These are phyloP conservation scores for Odontothrips loti DNA, from an alignment of 2,888 invertebrate genomes.

Conservation along the genomic window DNA sequence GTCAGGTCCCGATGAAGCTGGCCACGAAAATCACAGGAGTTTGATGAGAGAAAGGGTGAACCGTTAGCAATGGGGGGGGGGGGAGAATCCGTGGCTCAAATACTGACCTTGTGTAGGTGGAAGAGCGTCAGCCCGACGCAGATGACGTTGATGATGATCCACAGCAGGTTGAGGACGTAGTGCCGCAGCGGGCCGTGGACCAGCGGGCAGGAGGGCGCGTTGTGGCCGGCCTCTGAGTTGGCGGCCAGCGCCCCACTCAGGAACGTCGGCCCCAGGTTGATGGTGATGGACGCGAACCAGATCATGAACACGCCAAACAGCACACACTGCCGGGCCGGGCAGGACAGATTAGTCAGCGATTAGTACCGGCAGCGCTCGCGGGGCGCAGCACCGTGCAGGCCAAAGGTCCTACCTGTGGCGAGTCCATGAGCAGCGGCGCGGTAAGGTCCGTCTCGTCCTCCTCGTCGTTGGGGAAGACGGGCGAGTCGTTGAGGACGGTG, in stretches of 20 bases:
- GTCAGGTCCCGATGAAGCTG: conserved; percentile 72
- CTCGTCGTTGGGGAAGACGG: conserved; percentile 77
- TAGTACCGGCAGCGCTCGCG: conserved; percentile 65
- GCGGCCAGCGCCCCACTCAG: conserved; percentile 77
- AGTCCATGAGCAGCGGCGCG: conserved; percentile 74
- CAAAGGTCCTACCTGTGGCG: conserved; percentile 68
- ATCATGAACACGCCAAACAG: conserved; percentile 89
- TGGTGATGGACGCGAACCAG: conserved; percentile 87
- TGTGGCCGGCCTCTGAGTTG: conserved; percentile 69
- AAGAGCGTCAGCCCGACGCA: conserved; percentile 78
- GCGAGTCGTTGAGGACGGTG: conserved; percentile 79
- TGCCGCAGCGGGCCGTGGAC: conserved; percentile 83
- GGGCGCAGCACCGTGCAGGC: too few species aligned
- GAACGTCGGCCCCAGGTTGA: conserved; percentile 85
- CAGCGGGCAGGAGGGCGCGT: conserved; percentile 78
- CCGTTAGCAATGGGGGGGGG: too few species aligned
- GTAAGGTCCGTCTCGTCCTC: conserved; percentile 62
- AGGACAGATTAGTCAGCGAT: conserved; percentile 67
- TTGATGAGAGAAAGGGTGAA: too few species aligned
- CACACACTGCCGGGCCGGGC: conserved; percentile 64
- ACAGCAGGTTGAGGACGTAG: conserved; percentile 84
- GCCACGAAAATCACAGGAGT: not conserved
- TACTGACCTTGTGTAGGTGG: conserved; percentile 63
- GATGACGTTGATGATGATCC: conserved; percentile 83
- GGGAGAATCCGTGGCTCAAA: too few species aligned